A percentile compares a stretch with the other conserved stretches of the same genome.
Evolutionary conservation across 2,888 invertebrate species (phyloP).

Genomic region (Fabriciana adippe): DNA sequence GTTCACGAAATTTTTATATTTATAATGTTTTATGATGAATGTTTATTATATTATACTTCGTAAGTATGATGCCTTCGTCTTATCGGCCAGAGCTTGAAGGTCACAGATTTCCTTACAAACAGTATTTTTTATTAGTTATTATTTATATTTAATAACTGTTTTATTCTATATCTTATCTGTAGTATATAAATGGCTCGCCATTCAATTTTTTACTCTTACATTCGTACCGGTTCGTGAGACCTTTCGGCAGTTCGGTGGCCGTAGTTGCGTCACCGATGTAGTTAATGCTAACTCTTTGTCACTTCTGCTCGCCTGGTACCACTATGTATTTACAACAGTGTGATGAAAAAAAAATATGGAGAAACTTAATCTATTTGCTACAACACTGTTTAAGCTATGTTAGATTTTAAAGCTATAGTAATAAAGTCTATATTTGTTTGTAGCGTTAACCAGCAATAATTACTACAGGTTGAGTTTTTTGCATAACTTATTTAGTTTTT

Average conservation of each 20-base stretch:
- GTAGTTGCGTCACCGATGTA: slow-evolving; percentile 40
- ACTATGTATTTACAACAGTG: slow-evolving; percentile 77
- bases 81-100: too few species aligned
- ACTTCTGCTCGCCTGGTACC: slow-evolving; percentile 69
- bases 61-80: too few species aligned
- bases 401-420: neutral
- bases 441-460: too few species aligned
- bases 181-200: neutral
- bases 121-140: too few species aligned
- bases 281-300: slow-evolving; percentile 53
- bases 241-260: slow-evolving; percentile 20
- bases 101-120: too few species aligned
- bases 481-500: slow-evolving; percentile 8
- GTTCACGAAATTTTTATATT: too few species aligned
- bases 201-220: slow-evolving; percentile 6
- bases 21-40: too few species aligned
- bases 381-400: neutral
- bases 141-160: too few species aligned
- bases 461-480: neutral
- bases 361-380: neutral
- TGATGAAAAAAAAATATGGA: slow-evolving; percentile 64
- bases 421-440: slow-evolving; percentile 15
- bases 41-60: too few species aligned
- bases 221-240: slow-evolving; percentile 14
- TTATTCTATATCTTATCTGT: neutral